Evolutionary conservation across 2,113 vertebrate species (phyloP), one percentile per base, ranked within the genome.

Genomic region (Casuarius casuarius): DNA sequence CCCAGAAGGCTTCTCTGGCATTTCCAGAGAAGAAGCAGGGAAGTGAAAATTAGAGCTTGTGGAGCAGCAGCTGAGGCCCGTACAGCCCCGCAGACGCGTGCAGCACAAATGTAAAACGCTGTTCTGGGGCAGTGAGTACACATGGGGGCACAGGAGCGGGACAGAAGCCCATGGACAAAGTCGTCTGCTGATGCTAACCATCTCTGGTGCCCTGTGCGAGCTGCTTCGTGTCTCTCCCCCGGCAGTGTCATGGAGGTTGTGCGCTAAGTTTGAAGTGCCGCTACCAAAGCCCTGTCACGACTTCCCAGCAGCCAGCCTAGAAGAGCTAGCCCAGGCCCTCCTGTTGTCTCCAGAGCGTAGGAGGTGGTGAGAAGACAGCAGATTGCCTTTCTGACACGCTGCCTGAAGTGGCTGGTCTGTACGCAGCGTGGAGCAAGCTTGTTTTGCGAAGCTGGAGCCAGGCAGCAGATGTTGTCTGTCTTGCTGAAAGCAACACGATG

Each of bases 81-180:
- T 26, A 23, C 51, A 26, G 52, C 52, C 52, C 52, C 26, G 52
- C 25, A 13, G 52, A 26, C 13, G 7, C 12, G 25, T 25, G 23
- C 52, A 51, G 23, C 31, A 29, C 38, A 20, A 40, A 25, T 1
- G 10, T 38, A 52, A 68, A 74, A 22, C 48, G n/a, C 52, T 0
- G 3, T 21, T 67, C 56, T n/a, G 61, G 71, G 70, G 71, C 8
- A 4, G 17, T 1, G 3, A 16, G 16, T 72, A 40, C 31, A 5
- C 48, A 2, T 5, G 19, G 18, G 51, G 44, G 44, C 52, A 35
- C 3, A 5, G n/a, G 70, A 51, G 23, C 7, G 56, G 61, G 48
- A 17, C 7, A 19, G 19, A 18, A 48, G 23, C 5, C 23, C 0
- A 0, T 46, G 66, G 66, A 33, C 12, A 33, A 25, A n/a, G 31